phyloP scores from a whole-genome alignment of 2,888 invertebrate species.

The Drosophila rellima region DNA sequence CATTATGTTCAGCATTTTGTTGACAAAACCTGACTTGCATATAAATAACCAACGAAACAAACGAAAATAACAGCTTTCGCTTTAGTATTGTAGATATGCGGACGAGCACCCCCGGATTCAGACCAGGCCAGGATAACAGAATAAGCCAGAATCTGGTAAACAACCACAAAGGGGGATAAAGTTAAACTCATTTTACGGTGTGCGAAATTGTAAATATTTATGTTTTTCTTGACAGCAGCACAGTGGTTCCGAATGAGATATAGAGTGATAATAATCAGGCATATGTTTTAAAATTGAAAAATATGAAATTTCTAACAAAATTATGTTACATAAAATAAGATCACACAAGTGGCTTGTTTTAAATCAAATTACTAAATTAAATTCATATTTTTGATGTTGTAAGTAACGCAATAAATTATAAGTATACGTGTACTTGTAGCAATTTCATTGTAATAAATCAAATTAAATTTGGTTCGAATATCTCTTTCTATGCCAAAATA shows the following conservation, averaged over 20 bases:
- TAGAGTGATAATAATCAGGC: too few species aligned
- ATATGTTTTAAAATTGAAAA: too few species aligned
- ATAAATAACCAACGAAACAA: conserved; percentile 71
- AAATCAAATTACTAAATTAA: too few species aligned
- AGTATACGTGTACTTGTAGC: too few species aligned
- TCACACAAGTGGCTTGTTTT: too few species aligned
- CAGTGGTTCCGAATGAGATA: conserved; percentile 36
- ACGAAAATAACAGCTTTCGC: conserved; percentile 44
- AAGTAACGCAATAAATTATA: too few species aligned
- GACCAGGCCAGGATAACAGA: conserved; percentile 17
- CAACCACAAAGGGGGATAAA: conserved; percentile 78
- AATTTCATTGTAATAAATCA: too few species aligned
- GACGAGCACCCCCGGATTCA: not conserved
- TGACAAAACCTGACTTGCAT: conserved; percentile 82
- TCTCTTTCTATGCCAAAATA: too few species aligned
- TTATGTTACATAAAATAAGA: too few species aligned
- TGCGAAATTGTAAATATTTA: conserved; percentile 81
- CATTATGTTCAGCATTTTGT: conserved; percentile 69
- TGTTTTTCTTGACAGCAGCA: conserved; percentile 33
- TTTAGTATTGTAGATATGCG: not conserved
- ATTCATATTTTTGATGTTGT: too few species aligned
- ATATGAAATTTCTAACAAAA: too few species aligned
- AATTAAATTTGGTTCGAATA: too few species aligned
- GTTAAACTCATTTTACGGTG: conserved; percentile 79
- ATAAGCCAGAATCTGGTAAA: conserved; percentile 65